Percentiles rank a stretch among this genome's conserved stretches.
These are phyloP conservation scores for Caenorhabditis latens DNA, from an alignment of 1,140 invertebrate species.

Conservation along the genomic window DNA sequence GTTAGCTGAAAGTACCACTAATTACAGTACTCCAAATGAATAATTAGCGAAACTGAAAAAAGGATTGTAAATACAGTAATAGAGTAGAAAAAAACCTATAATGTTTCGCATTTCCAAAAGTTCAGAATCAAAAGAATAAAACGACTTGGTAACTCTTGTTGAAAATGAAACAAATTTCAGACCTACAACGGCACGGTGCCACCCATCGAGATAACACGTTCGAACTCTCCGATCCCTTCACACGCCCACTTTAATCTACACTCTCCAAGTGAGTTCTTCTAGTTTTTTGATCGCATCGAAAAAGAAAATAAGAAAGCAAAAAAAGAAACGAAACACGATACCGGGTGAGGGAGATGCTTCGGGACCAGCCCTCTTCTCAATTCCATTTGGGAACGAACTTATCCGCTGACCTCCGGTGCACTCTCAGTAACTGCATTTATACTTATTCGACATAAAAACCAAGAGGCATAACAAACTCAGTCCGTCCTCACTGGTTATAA, in stretches of 20 bases:
- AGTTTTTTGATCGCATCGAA: slow-evolving; percentile 32
- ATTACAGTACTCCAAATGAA: too few relatives aligned
- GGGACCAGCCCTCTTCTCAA: slow-evolving; percentile 4
- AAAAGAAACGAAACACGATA: slow-evolving; percentile 42
- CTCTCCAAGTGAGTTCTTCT: slow-evolving; percentile 48
- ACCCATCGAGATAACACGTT: slow-evolving; percentile 47
- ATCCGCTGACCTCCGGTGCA: slow-evolving; percentile 16
- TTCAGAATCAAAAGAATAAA: too few relatives aligned
- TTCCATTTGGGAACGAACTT: slow-evolving; percentile 47
- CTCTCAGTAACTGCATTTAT: neutral
- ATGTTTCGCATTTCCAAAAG: too few relatives aligned
- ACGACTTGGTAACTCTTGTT: neutral
- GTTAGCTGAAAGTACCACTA: too few relatives aligned
- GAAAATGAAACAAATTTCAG: neutral
- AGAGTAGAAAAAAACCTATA: too few relatives aligned
- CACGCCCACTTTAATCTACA: slow-evolving; percentile 45
- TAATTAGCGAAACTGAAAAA: too few relatives aligned
- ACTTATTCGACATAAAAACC: neutral
- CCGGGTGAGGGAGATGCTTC: neutral
- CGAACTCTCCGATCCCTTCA: slow-evolving; percentile 51
- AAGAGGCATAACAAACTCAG: neutral
- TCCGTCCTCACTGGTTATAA: slow-evolving; percentile 46
- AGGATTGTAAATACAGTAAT: too few relatives aligned
- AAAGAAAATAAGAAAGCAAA: neutral
- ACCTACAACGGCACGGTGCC: slow-evolving; percentile 44